Conservation (phyloP, 92 coral and sea anemone genomes). For the Meandrina meandrites region DNA sequence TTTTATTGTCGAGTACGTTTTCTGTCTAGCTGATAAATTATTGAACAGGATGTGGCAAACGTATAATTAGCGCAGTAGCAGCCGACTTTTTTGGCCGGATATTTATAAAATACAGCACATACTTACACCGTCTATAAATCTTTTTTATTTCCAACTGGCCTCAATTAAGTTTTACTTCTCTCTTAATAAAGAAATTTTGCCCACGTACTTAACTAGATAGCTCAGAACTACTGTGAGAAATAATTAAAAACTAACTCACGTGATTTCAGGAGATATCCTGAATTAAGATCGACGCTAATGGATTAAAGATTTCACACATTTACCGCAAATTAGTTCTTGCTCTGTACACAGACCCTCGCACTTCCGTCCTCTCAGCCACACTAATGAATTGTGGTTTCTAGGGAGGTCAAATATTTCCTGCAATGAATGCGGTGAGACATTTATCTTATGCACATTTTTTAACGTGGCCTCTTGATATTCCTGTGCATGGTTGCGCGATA, state of each 20-base stretch:
- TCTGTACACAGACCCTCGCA: background rate
- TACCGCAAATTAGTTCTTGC: conserved; percentile 14
- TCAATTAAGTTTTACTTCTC: background rate
- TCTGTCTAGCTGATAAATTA: background rate
- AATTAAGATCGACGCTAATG: background rate
- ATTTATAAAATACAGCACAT: background rate
- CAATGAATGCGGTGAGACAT: conserved; percentile 14
- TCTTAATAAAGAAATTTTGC: background rate
- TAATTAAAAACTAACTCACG: background rate
- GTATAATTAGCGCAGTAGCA: background rate
- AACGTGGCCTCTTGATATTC: conserved; percentile 1
- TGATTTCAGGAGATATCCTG: conserved; percentile 22
- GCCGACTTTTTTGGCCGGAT: background rate
- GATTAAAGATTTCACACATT: background rate
- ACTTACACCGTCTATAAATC: background rate
- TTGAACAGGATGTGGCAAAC: background rate
- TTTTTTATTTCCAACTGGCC: background rate
- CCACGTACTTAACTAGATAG: background rate
- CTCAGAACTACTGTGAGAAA: background rate
- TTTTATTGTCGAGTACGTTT: background rate
- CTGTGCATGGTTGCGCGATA: conserved; percentile 21
- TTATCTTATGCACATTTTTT: conserved; percentile 25
- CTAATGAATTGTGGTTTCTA: conserved; percentile 10
- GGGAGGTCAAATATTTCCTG: conserved; percentile 40
- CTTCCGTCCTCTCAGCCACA: conserved; percentile 8